Conservation (phyloP, 2,113 vertebrate genomes). For the Upupa epops region DNA sequence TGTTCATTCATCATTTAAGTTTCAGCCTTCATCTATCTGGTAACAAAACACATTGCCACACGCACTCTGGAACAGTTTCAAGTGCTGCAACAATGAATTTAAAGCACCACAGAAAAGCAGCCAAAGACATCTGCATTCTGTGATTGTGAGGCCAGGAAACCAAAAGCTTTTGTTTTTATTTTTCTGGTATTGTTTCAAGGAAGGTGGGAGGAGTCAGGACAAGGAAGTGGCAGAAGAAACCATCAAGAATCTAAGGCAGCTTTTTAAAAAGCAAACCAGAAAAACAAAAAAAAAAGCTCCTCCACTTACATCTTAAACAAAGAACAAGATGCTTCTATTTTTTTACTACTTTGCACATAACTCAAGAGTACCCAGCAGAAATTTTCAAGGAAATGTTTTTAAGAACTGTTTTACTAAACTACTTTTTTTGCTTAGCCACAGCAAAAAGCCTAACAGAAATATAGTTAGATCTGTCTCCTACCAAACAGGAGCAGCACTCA, state of each 20-base stretch:
- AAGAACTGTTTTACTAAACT: not conserved
- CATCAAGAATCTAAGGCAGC: not conserved
- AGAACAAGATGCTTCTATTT: too few species aligned
- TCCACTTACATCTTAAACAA: not conserved
- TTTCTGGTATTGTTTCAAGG: not conserved
- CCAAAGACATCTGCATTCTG: not conserved
- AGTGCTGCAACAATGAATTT: not conserved
- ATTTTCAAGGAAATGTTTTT: not conserved
- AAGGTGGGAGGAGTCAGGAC: not conserved
- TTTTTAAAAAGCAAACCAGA: not conserved
- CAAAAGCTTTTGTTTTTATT: conserved; percentile 35
- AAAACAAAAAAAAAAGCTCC: not conserved
- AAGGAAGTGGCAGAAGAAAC: not conserved
- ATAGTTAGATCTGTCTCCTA: not conserved
- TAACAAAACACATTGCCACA: not conserved
- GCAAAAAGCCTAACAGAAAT: not conserved
- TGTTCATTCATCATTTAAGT: not conserved
- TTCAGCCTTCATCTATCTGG: not conserved
- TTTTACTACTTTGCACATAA: not conserved
- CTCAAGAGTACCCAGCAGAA: not conserved
- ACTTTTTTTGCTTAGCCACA: not conserved
- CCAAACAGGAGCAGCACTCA: not conserved
- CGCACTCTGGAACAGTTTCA: not conserved
- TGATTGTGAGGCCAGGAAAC: conserved; percentile 5
- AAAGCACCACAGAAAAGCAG: conserved; percentile 11